phyloP scores from a whole-genome alignment of 2,113 vertebrate species.

The Scophthalmus maximus region DNA sequence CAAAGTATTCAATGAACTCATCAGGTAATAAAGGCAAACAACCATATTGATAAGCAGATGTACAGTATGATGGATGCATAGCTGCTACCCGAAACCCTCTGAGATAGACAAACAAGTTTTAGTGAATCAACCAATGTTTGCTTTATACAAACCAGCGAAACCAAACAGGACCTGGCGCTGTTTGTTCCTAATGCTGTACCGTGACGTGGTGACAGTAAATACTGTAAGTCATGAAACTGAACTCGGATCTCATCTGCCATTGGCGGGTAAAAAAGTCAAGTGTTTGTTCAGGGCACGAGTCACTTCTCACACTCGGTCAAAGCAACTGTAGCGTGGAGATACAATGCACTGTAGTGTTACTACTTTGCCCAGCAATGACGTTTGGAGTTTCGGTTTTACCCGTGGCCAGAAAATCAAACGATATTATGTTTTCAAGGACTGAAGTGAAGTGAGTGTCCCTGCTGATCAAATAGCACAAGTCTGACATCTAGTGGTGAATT shows the following conservation, averaged over 20 bases:
- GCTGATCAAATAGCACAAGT: background rate
- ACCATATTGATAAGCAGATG: too few species aligned
- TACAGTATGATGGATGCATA: too few species aligned
- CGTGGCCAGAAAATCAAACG: background rate
- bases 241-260: background rate
- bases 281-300: background rate
- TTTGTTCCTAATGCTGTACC: background rate
- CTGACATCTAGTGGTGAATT: slow-evolving; percentile 50
- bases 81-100: too few species aligned
- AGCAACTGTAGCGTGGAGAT: too few species aligned
- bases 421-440: background rate
- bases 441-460: background rate
- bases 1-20: too few species aligned
- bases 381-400: background rate
- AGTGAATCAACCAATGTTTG: background rate
- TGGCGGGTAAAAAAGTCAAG: too few species aligned
- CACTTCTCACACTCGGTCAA: background rate
- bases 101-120: background rate
- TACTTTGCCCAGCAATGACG: background rate
- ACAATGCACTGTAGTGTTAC: background rate
- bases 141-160: background rate
- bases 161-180: background rate
- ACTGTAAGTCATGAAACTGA: background rate
- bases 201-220: too few species aligned
- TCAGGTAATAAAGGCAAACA: too few species aligned